Conservation (phyloP, 2,797 vertebrate genomes). For the Pempheris klunzingeri region DNA sequence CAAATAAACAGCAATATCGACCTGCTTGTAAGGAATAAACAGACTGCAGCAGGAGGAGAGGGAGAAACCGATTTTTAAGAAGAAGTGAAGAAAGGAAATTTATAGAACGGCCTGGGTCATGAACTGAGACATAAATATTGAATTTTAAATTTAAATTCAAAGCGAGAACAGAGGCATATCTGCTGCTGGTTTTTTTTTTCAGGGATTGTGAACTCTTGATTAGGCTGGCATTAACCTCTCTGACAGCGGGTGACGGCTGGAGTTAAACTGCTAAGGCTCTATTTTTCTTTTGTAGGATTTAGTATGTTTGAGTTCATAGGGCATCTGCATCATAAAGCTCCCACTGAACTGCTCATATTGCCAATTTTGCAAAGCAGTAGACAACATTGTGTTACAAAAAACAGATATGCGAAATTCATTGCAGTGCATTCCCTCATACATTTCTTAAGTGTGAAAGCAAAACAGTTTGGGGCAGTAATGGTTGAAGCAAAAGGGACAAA, state of each 20-base stretch:
- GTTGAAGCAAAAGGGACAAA: constrained; percentile 10
- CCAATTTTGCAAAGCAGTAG: not conserved
- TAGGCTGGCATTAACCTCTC: constrained; percentile 48
- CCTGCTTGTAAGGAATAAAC: constrained; percentile 49
- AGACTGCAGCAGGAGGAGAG: constrained; percentile 29
- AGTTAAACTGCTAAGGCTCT: constrained; percentile 21
- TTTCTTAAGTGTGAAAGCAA: not conserved
- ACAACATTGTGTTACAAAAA: not conserved
- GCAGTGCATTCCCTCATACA: not conserved
- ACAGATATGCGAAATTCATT: not conserved
- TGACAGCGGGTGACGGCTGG: constrained; percentile 22
- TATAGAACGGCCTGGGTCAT: constrained; percentile 48
- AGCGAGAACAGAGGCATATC: constrained; percentile 17
- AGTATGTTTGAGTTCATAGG: not conserved
- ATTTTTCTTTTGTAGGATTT: constrained; percentile 32
- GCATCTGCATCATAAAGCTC: not conserved
- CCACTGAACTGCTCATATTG: not conserved
- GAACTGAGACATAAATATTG: constrained; percentile 64
- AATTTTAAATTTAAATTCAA: constrained; percentile 56
- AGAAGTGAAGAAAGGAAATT: constrained; percentile 41
- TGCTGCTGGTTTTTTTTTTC: constrained; percentile 13
- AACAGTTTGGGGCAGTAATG: not conserved
- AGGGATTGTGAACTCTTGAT: constrained; percentile 48
- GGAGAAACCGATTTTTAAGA: constrained; percentile 47
- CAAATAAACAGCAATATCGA: constrained; percentile 69